Percentiles rank a stretch among this genome's conserved stretches.
Conservation (phyloP, 2,113 vertebrate species). For the Gallinago paraguaiae region DNA sequence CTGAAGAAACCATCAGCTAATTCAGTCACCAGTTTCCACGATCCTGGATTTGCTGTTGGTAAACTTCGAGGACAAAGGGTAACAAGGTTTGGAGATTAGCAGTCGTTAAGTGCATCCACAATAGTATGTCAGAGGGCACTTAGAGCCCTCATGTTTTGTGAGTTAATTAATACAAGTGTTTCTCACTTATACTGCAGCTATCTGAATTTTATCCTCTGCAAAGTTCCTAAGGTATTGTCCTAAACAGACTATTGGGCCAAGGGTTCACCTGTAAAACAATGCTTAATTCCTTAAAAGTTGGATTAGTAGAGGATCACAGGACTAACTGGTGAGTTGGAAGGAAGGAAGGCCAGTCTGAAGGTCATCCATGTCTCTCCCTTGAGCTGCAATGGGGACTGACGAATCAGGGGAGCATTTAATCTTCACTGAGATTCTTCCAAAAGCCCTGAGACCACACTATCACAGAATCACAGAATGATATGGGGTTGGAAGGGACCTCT, state of each 20-base stretch:
- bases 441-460: neutral
- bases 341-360: neutral
- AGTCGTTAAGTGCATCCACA: neutral
- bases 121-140: neutral
- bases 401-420: neutral
- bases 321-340: neutral
- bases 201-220: neutral
- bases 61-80: neutral
- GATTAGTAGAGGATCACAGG: neutral
- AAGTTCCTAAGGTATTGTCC: neutral
- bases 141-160: neutral
- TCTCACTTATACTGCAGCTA: accelerated
- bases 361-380: neutral
- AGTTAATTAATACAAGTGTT: neutral
- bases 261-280: neutral
- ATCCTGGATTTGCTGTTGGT: neutral
- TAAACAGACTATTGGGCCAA: neutral
- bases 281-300: neutral
- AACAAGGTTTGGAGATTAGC: neutral
- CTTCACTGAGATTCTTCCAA: neutral
- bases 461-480: too few relatives aligned
- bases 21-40: neutral
- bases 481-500: too few relatives aligned
- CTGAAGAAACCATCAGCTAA: neutral
- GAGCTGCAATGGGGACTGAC: neutral